These are phyloP conservation scores for Crenuchus spilurus DNA, from an alignment of 2,797 vertebrate genomes.

Conservation along the genomic window DNA sequence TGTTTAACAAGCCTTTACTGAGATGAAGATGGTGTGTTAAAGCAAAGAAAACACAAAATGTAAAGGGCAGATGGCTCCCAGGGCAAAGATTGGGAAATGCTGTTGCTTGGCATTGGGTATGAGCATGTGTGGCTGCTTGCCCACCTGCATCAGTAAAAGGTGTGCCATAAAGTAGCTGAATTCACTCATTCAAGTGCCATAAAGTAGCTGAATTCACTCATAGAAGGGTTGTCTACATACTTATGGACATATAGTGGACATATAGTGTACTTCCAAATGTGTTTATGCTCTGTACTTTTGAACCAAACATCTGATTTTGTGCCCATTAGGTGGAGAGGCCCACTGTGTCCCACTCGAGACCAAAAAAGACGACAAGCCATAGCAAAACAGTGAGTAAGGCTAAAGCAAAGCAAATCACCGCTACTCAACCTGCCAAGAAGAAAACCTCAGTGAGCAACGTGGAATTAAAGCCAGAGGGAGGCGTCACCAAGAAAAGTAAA, in stretches of 20 bases:
- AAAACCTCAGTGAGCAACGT: conserved; percentile 76
- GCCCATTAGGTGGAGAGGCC: conserved; percentile 87
- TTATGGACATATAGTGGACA: neutral
- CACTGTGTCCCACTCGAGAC: conserved; percentile 86
- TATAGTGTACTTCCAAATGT: neutral
- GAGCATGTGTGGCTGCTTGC: too few relatives aligned
- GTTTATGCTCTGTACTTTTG: conserved; percentile 12
- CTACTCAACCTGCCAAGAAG: conserved; percentile 91
- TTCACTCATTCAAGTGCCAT: too few relatives aligned
- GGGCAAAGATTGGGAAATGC: too few relatives aligned
- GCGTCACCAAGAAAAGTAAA: conserved; percentile 93
- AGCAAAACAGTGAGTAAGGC: conserved; percentile 88
- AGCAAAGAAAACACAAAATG: too few relatives aligned
- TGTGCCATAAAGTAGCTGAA: too few relatives aligned
- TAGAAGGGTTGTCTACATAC: neutral
- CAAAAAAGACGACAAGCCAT: conserved; percentile 93
- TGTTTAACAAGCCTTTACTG: too few relatives aligned
- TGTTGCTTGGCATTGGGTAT: too few relatives aligned
- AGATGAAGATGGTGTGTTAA: too few relatives aligned
- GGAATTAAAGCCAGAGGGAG: conserved; percentile 82
- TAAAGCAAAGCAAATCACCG: conserved; percentile 89
- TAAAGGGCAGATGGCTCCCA: too few relatives aligned
- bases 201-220: too few relatives aligned
- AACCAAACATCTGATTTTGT: conserved; percentile 21
- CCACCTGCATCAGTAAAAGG: too few relatives aligned